phyloP scores from a whole-genome alignment of 2,113 vertebrate genomes.

The Pygoscelis adeliae region DNA sequence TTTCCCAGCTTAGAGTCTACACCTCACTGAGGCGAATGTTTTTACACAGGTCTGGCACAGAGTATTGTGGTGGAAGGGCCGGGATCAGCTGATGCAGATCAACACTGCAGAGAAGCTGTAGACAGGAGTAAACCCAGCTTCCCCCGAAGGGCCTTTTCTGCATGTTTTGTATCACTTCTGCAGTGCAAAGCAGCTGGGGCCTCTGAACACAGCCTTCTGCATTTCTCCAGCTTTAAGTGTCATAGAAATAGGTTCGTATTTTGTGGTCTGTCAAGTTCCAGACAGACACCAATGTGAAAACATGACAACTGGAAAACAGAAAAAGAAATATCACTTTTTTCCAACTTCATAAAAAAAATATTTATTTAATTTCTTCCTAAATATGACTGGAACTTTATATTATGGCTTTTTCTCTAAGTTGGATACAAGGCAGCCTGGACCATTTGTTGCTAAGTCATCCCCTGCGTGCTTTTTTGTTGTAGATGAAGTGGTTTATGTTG shows the following conservation, averaged over 20 bases:
- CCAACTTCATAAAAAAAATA: not conserved
- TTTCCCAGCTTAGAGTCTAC: not conserved
- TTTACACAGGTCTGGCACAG: not conserved
- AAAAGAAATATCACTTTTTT: not conserved
- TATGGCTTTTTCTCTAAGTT: not conserved
- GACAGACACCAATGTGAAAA: not conserved
- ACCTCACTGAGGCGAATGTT: rapidly evolving
- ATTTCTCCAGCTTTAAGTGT: not conserved
- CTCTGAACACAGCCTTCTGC: not conserved
- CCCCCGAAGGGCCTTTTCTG: not conserved
- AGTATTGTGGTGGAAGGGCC: not conserved
- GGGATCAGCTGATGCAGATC: not conserved
- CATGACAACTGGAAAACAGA: not conserved
- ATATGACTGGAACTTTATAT: not conserved
- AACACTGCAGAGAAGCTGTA: not conserved
- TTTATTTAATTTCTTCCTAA: not conserved
- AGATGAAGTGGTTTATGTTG: not conserved
- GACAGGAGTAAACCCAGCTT: not conserved
- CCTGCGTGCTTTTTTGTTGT: not conserved
- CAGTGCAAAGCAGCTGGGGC: not conserved
- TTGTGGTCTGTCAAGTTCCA: not conserved
- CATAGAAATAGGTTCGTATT: not conserved
- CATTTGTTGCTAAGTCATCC: not conserved
- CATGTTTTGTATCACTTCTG: not conserved
- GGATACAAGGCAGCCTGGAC: not conserved